Percentiles rank a stretch among this genome's conserved stretches.
phyloP scores from a whole-genome alignment of 2,113 vertebrate species.

The Cryptomyrus ogoouensis region DNA sequence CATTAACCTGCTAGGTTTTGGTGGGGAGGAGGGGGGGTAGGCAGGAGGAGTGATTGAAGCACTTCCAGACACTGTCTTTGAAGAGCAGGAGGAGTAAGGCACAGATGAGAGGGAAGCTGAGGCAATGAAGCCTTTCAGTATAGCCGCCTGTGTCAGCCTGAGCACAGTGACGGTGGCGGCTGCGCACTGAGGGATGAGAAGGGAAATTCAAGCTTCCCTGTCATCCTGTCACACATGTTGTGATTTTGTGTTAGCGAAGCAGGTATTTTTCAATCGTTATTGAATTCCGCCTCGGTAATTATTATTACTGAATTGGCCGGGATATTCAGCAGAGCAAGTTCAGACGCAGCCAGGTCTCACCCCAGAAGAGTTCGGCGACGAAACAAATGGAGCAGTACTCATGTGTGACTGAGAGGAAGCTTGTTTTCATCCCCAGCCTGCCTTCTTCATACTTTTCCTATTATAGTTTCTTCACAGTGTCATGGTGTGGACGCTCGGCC shows the following conservation, averaged over 20 bases:
- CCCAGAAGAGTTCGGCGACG: background rate
- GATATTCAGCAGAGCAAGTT: background rate
- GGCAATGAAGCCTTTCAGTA: background rate
- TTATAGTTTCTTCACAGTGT: conserved; percentile 14
- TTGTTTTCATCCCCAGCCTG: background rate
- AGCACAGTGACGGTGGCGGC: background rate
- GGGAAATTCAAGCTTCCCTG: background rate
- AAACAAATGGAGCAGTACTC: background rate
- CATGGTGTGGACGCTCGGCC: background rate
- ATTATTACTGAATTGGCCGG: background rate
- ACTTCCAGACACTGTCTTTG: conserved; percentile 14
- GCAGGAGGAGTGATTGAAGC: background rate
- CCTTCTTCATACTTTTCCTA: conserved; percentile 23
- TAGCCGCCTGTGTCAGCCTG: background rate
- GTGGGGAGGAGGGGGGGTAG: background rate
- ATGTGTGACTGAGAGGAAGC: background rate
- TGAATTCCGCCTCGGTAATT: background rate
- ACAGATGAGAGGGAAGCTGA: background rate
- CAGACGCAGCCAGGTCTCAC: background rate
- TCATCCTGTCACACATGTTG: conserved; percentile 1
- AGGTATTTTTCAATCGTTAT: background rate
- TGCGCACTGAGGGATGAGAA: background rate
- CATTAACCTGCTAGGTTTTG: conserved; percentile 12
- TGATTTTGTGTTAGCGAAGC: background rate
- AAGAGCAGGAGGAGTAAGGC: conserved; percentile 6